Percentiles rank a stretch among this genome's conserved stretches.
phyloP scores from a whole-genome alignment of 2,113 vertebrate genomes.

The Phalacrocorax carbo region DNA sequence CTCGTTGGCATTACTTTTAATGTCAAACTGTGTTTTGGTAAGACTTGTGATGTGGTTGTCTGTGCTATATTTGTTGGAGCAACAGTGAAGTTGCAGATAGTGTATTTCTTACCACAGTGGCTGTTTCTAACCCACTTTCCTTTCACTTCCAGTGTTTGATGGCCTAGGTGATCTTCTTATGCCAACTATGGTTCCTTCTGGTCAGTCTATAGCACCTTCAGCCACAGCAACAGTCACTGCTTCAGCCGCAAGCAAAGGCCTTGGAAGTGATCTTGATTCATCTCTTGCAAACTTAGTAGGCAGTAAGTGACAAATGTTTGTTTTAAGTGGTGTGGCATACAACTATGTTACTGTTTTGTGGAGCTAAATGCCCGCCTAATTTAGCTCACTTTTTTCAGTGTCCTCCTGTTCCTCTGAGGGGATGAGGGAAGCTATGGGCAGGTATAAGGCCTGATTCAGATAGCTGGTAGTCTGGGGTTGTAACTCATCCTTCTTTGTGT shows the following conservation, averaged over 20 bases:
- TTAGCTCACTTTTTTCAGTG: neutral
- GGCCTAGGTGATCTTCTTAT: slow-evolving; percentile 97
- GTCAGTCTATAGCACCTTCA: slow-evolving; percentile 78
- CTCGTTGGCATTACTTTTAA: slow-evolving; percentile 49
- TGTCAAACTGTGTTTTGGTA: slow-evolving; percentile 29
- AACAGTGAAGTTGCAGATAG: neutral
- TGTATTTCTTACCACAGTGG: neutral
- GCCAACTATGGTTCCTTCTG: slow-evolving; percentile 90
- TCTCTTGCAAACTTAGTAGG: slow-evolving; percentile 96
- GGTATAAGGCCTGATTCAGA: neutral
- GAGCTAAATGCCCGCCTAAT: neutral
- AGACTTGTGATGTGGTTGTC: neutral
- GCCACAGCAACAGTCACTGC: slow-evolving; percentile 65
- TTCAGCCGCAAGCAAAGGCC: slow-evolving; percentile 81
- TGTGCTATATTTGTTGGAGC: neutral
- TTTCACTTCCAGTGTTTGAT: slow-evolving; percentile 86
- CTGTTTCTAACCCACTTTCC: neutral
- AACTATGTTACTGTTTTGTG: neutral
- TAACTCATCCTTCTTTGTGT: neutral
- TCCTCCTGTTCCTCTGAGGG: neutral
- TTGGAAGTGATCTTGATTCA: slow-evolving; percentile 91
- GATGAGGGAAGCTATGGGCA: neutral
- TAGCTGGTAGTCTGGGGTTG: neutral
- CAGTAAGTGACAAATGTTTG: slow-evolving; percentile 80
- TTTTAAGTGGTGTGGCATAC: neutral